Percentiles rank a stretch among this genome's conserved stretches.
These are phyloP conservation scores for Siniperca obscura DNA, from an alignment of 2,797 vertebrate genomes.

Conservation along the genomic window DNA sequence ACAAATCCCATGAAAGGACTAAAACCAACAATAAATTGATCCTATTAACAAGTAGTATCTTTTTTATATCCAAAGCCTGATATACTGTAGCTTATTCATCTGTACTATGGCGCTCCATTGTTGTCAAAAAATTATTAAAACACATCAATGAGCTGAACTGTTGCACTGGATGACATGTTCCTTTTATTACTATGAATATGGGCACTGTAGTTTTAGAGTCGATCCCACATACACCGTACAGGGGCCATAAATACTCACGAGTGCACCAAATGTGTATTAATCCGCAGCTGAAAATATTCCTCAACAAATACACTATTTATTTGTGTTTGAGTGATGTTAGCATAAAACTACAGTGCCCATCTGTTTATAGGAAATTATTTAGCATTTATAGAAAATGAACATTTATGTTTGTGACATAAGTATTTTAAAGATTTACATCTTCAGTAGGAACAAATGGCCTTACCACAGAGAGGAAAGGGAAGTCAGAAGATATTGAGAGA, in stretches of 20 bases:
- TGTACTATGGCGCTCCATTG: background rate
- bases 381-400: background rate
- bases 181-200: constrained; percentile 5
- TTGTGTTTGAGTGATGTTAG: background rate
- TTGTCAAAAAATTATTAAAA: constrained; percentile 8
- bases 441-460: background rate
- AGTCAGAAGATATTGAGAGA: background rate
- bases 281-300: background rate
- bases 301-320: background rate
- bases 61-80: background rate
- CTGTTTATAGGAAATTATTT: background rate
- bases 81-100: background rate
- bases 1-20: background rate
- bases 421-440: background rate
- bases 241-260: background rate
- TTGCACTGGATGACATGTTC: background rate
- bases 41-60: background rate
- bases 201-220: background rate
- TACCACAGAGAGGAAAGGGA: background rate
- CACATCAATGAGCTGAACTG: background rate
- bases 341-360: background rate
- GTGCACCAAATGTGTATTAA: constrained; percentile 14
- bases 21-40: background rate
- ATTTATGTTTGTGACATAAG: background rate
- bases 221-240: background rate